Evolutionary conservation across 2,113 vertebrate genomes (phyloP), one percentile per base, ranked within the genome.

Genomic region (Dromaius novaehollandiae): DNA sequence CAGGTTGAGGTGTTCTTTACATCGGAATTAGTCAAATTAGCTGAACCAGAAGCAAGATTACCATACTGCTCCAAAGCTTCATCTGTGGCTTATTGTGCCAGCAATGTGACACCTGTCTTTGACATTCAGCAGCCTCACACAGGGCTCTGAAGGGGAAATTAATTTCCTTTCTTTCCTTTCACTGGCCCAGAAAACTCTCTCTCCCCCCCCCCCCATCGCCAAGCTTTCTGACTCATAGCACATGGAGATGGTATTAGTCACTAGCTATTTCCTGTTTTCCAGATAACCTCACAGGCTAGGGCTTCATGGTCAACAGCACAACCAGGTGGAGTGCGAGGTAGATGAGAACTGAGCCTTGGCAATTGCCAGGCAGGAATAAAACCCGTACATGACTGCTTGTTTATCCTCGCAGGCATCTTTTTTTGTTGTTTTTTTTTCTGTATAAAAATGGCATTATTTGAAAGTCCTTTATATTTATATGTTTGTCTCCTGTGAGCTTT

Each of bases 301-400:
- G 82, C 96, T 97, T 83, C 42, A 42, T 2, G 74, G 95, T 88
- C 95, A 96, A 96, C 87, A 97, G 96, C 96, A 97, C 95, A 97
- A 83, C 94, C 95, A 96, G 91, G 92, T 95, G 96, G 97, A 97
- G 78, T 16, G 17, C 68, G 50, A 66, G 78, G 83, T 30, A 77
- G 85, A 50, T 65, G 64, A 82, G 82, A 74, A 40, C 46, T 18
- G 25, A 94, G 81, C 8, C 3, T 24, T 74, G 69, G 15, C 36
- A 91, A 30, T 48, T 42, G 60, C 86, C 34, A 77, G 55, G 50
- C 28, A 86, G 68, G 66, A 79, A 75, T 12, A 30, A 90, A 95
- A 63, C 24, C 25, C 58, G 32, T 53, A 28, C 21, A 7, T 1
- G 68, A 42, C 46, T 53, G 61, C 24, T 79, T 36, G 16, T 81